Evolutionary conservation across 2,113 vertebrate genomes (phyloP).

Genomic region (Ctenomys sociabilis): DNA sequence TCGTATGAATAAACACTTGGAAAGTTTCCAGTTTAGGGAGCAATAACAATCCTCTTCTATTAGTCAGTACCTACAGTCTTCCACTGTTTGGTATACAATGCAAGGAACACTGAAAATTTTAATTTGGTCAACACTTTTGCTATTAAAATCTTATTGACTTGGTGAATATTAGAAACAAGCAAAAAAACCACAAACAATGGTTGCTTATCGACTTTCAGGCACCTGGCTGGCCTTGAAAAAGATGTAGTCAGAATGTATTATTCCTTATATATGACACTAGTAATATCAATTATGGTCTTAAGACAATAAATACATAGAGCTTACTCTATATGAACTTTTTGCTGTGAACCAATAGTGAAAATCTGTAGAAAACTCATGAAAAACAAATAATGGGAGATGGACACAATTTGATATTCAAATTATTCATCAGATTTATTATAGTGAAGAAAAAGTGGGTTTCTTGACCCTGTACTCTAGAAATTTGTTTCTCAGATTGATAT

Average conservation of each 20-base stretch:
- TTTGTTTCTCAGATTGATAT: not conserved
- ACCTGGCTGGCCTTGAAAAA: not conserved
- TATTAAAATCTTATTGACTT: slow-evolving; percentile 21
- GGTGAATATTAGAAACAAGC: not conserved
- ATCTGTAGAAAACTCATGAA: not conserved
- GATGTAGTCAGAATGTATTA: not conserved
- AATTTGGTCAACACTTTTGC: not conserved
- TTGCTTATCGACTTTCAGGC: not conserved
- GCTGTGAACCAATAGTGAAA: not conserved
- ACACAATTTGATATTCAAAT: not conserved
- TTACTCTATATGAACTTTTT: not conserved
- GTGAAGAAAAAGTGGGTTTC: not conserved
- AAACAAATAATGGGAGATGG: not conserved
- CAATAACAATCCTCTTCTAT: not conserved
- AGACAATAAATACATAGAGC: not conserved
- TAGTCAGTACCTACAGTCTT: not conserved
- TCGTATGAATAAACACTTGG: not conserved
- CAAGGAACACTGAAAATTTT: not conserved
- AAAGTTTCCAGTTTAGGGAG: not conserved
- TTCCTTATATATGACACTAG: not conserved
- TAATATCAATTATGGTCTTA: not conserved
- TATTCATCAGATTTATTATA: not conserved
- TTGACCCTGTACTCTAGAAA: not conserved
- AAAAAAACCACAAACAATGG: not conserved
- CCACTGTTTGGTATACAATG: not conserved